phyloP scores from a whole-genome alignment of 2,888 invertebrate species.

The Frankliniella fusca region DNA sequence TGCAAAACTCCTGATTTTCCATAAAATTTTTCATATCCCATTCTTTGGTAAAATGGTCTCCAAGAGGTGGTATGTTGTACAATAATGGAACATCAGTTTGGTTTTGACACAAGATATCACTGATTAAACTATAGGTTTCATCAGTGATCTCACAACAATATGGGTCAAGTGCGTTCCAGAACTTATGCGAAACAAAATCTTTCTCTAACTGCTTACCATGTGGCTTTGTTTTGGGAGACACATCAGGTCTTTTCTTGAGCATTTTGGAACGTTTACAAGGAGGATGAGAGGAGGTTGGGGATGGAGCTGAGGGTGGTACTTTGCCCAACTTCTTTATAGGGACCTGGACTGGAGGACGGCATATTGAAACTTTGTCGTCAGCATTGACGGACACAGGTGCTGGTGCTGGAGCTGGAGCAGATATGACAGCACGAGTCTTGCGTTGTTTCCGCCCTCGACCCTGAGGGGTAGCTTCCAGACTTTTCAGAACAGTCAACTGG shows the following conservation, averaged over 20 bases:
- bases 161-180: not conserved
- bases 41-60: conserved; percentile 1
- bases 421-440: not conserved
- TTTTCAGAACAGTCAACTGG: conserved; percentile 52
- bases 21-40: not conserved
- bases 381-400: not conserved
- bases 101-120: conserved; percentile 5
- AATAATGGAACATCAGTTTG: not conserved
- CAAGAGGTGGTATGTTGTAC: not conserved
- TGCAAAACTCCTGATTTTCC: not conserved
- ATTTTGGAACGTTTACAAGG: conserved; percentile 1
- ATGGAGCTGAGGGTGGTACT: not conserved
- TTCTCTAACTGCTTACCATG: not conserved
- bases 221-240: not conserved
- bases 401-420: not conserved
- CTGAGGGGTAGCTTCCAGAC: conserved; percentile 36
- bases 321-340: not conserved
- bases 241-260: not conserved
- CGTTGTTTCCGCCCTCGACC: not conserved
- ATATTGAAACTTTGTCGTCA: not conserved
- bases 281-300: not conserved
- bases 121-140: not conserved
- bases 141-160: conserved; percentile 5
- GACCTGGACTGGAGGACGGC: not conserved
- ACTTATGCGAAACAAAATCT: not conserved